A percentile compares a stretch with the other conserved stretches of the same genome.
phyloP scores from a whole-genome alignment of 2,888 invertebrate genomes.

The Anarsia innoxiella region DNA sequence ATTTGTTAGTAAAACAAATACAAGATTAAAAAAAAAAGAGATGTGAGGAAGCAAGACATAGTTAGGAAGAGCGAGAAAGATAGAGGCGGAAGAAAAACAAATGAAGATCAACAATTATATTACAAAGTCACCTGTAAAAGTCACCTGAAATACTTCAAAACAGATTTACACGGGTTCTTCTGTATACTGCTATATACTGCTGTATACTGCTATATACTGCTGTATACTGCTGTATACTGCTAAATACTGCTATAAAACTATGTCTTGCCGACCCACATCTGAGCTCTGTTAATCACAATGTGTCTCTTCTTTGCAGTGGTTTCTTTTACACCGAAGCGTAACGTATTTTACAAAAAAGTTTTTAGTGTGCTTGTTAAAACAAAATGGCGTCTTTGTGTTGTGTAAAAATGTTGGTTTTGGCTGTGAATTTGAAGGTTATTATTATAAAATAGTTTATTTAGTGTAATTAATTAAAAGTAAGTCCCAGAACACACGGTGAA shows the following conservation, averaged over 20 bases:
- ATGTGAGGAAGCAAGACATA: constrained; percentile 73
- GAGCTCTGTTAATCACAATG: constrained; percentile 59
- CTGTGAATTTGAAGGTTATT: too few species aligned
- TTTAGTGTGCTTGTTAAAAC: not conserved
- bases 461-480: not conserved
- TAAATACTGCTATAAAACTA: constrained; percentile 38
- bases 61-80: constrained; percentile 56
- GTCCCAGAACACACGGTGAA: too few species aligned
- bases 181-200: constrained; percentile 23
- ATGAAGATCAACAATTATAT: constrained; percentile 16
- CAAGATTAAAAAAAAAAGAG: constrained; percentile 24
- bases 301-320: too few species aligned
- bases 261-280: constrained; percentile 74
- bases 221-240: constrained; percentile 25
- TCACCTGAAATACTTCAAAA: too few species aligned
- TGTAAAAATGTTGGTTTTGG: too few species aligned
- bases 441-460: not conserved
- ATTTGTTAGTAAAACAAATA: constrained; percentile 30
- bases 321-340: constrained; percentile 48
- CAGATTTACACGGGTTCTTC: constrained; percentile 25
- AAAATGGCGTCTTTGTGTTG: too few species aligned
- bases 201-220: constrained; percentile 22
- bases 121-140: constrained; percentile 44
- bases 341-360: constrained; percentile 15
- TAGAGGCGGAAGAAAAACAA: constrained; percentile 32